Evolutionary conservation across 2,888 invertebrate species (phyloP), one percentile per base, ranked within the genome.

Genomic region (Plebejus argus): DNA sequence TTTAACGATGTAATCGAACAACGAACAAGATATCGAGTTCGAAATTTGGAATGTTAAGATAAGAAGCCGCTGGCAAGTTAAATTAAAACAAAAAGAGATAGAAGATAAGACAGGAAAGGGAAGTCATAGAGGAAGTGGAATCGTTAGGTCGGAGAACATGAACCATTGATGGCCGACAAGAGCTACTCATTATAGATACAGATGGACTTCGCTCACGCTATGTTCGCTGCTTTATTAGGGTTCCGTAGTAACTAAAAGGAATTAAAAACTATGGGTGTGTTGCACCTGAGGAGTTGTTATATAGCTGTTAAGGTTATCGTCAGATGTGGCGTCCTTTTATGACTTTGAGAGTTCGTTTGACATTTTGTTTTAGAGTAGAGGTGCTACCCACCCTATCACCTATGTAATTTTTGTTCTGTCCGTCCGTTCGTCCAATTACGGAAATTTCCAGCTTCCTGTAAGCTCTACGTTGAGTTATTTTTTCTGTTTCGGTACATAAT

Each of bases 51-150:
- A 61, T 61, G 61, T 61, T 66, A 28, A 71, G 71, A 71, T 35
- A 71, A 35, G 71, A 35, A 71, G 20, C 72, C 39, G 39, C 6
- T 45, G 45, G 72, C 45, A 39, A 72, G 72, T 39, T 72, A 45
- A 39, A 39, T 72, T 45, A 72, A 72, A 72, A 72, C 72, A 72
- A 45, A 72, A 45, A 45, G 72, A 72, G 45, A 72, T 72, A 23
- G 39, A 20, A 35, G 45, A 72, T 72, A 72, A 20, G 72, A 3
- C 72, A 23, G 72, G 72, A 72, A 72, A 20, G 45, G 72, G 72
- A 72, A 72, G 72, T 45, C 72, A 39, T 71, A 71, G n/a, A 72
- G 72, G 45, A 72, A 72, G 39, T 39, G 72, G 23, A n/a, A 45
- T 72, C 72, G 72, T 72, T 72, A 72, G 45, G 6, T n/a, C 66